Evolutionary conservation across 2,888 invertebrate genomes (phyloP), one percentile per base, ranked within the genome.

Genomic region (Kryphioiulus occultus): DNA sequence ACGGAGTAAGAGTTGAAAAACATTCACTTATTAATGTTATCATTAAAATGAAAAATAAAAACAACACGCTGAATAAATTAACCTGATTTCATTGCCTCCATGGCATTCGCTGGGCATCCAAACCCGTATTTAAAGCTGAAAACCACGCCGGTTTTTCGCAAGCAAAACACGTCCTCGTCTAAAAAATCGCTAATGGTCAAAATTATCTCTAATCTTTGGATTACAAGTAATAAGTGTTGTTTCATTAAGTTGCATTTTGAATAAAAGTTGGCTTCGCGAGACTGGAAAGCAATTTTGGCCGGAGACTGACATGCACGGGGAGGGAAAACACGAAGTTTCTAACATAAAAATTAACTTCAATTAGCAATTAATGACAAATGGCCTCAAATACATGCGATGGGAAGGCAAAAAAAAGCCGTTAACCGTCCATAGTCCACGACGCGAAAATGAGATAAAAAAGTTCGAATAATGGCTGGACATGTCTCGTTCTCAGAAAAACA

Each of bases 11-110:
- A 78, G 30, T 78, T 78, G 26, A 78, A 78, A 78, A 78, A 78
- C 78, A 78, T 78, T 78, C 78, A 78, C 78, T 78, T 78, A 78
- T 78, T 78, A 78, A 78, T 78, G 78, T 78, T 78, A 78, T 78
- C 78, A 78, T 78, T 78, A 78, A 78, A 78, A 78, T 78, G 78
- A 78, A 78, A 78, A 78, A 78, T 78, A 78, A 78, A 78, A 78
- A 78, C 78, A 78, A 78, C 78, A 78, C 78, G 78, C 30, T 78
- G 78, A 78, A 78, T 78, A 78, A 78, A 78, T 78, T 78, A 78
- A 78, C 30, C 30, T 26, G 30, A 30, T 78, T 78, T 78, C 78
- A 17, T 78, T 78, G 78, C 78, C 78, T 78, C 78, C 30, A 78
- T 78, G n/a, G 22, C 68, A 59, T 59, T 59, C 22, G 68, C 26